Evolutionary conservation across 2,888 invertebrate species (phyloP), one percentile per base, ranked within the genome.

Genomic region (Acanthosepion lycidas): DNA sequence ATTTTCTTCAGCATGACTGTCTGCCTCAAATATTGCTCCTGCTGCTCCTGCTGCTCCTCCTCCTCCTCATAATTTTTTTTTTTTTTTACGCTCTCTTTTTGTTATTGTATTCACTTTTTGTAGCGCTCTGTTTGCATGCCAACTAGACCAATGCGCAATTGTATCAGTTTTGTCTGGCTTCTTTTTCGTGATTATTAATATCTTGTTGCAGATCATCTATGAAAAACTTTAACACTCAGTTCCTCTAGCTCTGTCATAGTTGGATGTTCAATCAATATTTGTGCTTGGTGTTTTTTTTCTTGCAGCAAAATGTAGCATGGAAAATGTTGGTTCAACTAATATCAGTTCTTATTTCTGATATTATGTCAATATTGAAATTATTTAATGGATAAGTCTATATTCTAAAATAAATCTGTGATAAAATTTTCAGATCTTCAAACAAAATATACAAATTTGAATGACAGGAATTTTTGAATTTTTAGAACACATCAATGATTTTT

Each of bases 81-180:
- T 23, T 8, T 64, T n/a, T n/a, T 9, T 6, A 6, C 33, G 33
- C 23, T 26, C 5, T 33, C 2, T 18, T 33, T 12, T 78, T 78
- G 78, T n/a, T n/a, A n/a, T n/a, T 33, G 78, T 78, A 78, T 78
- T 78, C 78, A 78, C 78, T 78, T 78, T 78, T 78, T 28, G 78
- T 78, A 78, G 78, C 78, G 78, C n/a, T n/a, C 78, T 33, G 78
- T 78, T 78, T 78, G 78, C 78, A 78, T 78, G 78, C 1, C n/a
- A 15, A 33, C 78, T 78, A 78, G 78, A 78, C 15, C 15, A 78
- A 78, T 78, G 78, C 78, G 78, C 78, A 78, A 59, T 15, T 78
- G n/a, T 12, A 15, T 78, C 78, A 78, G n/a, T 33, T 78, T n/a
- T 33, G 78, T 78, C n/a, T 78, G 28, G n/a, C n/a, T 78, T 33